phyloP scores from a whole-genome alignment of 2,797 vertebrate genomes.

The Characodon lateralis region DNA sequence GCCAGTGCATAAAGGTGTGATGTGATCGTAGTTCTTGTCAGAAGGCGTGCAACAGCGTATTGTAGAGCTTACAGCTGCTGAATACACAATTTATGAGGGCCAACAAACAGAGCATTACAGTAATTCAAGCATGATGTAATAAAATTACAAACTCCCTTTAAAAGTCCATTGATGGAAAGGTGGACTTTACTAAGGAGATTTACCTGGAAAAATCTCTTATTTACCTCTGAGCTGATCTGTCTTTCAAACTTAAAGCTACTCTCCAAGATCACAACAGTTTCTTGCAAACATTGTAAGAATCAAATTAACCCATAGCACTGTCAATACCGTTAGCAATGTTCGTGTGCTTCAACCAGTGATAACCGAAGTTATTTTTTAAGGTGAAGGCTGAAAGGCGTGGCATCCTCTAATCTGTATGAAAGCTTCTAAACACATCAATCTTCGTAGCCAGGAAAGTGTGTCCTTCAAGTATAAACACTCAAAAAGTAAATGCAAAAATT shows the following conservation, averaged over 20 bases:
- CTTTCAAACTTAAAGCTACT: neutral
- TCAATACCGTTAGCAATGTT: neutral
- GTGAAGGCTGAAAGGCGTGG: neutral
- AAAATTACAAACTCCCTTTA: neutral
- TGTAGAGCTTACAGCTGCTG: too few relatives aligned
- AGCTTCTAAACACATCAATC: neutral
- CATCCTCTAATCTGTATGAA: neutral
- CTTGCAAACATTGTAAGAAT: neutral
- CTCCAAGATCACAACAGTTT: neutral
- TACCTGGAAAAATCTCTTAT: neutral
- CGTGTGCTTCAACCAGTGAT: neutral
- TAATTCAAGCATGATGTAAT: too few relatives aligned
- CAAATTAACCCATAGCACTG: neutral
- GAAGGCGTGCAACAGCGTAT: too few relatives aligned
- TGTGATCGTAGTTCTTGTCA: too few relatives aligned
- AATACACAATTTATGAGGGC: too few relatives aligned
- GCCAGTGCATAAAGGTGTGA: too few relatives aligned
- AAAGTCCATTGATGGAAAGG: neutral
- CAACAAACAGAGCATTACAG: too few relatives aligned
- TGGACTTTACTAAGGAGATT: neutral
- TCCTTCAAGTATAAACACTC: neutral
- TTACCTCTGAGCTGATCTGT: neutral
- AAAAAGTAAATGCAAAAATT: neutral
- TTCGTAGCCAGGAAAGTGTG: neutral
- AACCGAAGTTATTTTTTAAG: neutral